A percentile compares a stretch with the other conserved stretches of the same genome.
Evolutionary conservation across 1,140 invertebrate genomes (phyloP).

Genomic region (Sycophila sp.): DNA sequence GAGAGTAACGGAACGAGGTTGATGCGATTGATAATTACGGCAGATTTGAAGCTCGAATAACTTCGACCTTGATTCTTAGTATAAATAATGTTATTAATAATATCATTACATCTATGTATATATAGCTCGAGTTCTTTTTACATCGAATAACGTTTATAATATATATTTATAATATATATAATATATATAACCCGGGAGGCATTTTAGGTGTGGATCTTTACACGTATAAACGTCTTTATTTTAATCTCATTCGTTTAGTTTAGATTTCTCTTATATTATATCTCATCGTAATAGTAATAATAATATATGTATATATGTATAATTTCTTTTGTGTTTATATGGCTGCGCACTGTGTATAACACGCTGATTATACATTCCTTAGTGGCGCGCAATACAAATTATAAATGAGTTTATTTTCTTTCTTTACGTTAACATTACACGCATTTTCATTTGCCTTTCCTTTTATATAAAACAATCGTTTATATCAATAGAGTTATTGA

Average conservation of each 20-base stretch:
- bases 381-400: constrained; percentile 23
- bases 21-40: neutral
- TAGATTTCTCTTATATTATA: constrained; percentile 10
- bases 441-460: constrained; percentile 34
- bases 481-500: constrained; percentile 37
- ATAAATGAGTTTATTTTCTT: constrained; percentile 33
- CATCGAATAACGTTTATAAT: constrained; percentile 35
- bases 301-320: constrained; percentile 26
- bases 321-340: neutral
- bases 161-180: constrained; percentile 42
- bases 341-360: neutral
- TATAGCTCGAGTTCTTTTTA: constrained; percentile 29
- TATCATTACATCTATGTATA: constrained; percentile 3
- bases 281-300: constrained; percentile 21
- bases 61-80: constrained; percentile 2
- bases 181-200: constrained; percentile 46
- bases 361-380: constrained; percentile 16
- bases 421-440: constrained; percentile 51
- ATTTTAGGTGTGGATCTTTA: constrained; percentile 55
- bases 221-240: constrained; percentile 52
- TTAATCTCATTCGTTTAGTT: constrained; percentile 29
- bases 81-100: constrained; percentile 21
- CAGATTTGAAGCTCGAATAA: constrained; percentile 35
- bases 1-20: neutral
- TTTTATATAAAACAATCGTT: constrained; percentile 54